These are phyloP conservation scores for Zaprionus kolodkinae DNA, from an alignment of 1,140 invertebrate species.

Conservation along the genomic window DNA sequence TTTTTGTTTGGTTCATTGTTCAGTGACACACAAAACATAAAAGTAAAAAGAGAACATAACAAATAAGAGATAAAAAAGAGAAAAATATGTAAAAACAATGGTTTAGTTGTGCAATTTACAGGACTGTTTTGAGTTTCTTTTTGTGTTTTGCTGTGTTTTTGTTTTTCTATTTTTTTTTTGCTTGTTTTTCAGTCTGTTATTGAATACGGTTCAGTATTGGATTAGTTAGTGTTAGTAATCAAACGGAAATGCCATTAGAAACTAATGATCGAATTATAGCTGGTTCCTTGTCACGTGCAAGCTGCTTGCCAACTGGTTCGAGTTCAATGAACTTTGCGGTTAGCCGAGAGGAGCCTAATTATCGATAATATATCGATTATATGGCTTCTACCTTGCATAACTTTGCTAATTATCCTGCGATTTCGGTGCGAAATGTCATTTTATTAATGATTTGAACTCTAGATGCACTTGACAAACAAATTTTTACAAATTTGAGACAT, in stretches of 20 bases:
- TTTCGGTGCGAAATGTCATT: background rate
- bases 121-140: constrained; percentile 17
- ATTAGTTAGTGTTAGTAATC: constrained; percentile 1
- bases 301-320: background rate
- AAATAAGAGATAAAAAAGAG: constrained; percentile 81
- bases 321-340: background rate
- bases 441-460: background rate
- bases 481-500: background rate
- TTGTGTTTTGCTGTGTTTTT: constrained; percentile 14
- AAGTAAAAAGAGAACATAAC: constrained; percentile 81
- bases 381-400: background rate
- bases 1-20: constrained; percentile 71
- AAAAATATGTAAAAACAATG: constrained; percentile 69
- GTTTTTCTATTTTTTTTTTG: constrained; percentile 37
- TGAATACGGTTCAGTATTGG: constrained; percentile 5
- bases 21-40: constrained; percentile 78
- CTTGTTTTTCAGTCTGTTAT: constrained; percentile 8
- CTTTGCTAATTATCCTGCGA: background rate
- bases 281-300: constrained; percentile 3
- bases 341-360: background rate
- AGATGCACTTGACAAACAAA: background rate
- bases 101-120: constrained; percentile 66
- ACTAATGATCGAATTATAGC: background rate
- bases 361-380: background rate
- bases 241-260: constrained; percentile 5